Percentiles rank a stretch among this genome's conserved stretches.
Conservation (phyloP, 2,113 vertebrate species). For the Thunnus thynnus region DNA sequence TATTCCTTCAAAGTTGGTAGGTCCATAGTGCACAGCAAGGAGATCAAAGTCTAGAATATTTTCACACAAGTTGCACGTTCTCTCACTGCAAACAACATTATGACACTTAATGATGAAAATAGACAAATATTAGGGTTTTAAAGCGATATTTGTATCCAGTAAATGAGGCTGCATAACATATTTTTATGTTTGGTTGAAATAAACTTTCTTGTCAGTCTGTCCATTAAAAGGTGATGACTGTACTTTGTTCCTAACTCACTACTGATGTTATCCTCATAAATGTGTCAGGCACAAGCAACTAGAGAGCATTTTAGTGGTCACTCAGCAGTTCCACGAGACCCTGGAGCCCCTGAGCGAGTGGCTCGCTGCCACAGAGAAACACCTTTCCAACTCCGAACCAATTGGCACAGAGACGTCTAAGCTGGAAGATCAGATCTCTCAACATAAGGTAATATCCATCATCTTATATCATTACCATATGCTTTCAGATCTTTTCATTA, state of each 20-base stretch:
- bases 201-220: neutral
- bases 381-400: conserved; percentile 91
- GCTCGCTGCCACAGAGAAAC: conserved; percentile 91
- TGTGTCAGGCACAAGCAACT: conserved; percentile 91
- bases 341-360: conserved; percentile 94
- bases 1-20: too few species aligned
- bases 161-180: neutral
- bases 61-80: too few species aligned
- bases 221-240: neutral
- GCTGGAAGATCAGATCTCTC: conserved; percentile 92
- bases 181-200: neutral
- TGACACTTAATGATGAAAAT: too few species aligned
- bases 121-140: neutral
- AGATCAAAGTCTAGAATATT: too few species aligned
- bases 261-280: conserved; percentile 10
- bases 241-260: neutral
- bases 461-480: neutral
- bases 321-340: conserved; percentile 95
- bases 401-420: conserved; percentile 93
- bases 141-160: neutral
- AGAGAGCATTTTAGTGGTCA: conserved; percentile 93
- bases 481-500: conserved; percentile 10
- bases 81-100: too few species aligned
- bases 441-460: conserved; percentile 89
- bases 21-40: too few species aligned